Base-by-base conservation (phyloP, 2,888 invertebrate genomes). In the Carcina quercana region DNA sequence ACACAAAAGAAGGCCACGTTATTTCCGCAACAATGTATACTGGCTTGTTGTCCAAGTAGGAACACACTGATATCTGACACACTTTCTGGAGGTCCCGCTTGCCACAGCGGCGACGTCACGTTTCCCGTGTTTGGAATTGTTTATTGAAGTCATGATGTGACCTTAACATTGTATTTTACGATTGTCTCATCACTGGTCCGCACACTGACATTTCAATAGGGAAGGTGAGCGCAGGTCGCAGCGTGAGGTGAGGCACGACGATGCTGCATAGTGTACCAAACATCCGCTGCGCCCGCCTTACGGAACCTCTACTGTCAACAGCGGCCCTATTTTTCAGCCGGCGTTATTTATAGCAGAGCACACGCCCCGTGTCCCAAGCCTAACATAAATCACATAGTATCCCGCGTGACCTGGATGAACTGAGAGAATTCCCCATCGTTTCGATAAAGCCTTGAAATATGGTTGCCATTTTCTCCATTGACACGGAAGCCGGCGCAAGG, bases 81-180 rank as follows among this genome's bases (percentile, higher is more conserved):
- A 82, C 72, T 78, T 80, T 73, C 66, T 60, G 69, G 65, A 55
- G 70, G 63, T 70, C 68, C 67, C 51, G 60, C 64, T 66, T 64
- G 64, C 69, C 63, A 57, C 68, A 63, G 63, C 68, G 67, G 54
- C 64, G 56, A 73, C 68, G 69, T 79, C 80, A 83, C 80, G 80
- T 76, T 80, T 76, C 60, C 67, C 58, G 66, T 79, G 79, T 80
- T 78, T 59, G 53, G 70, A 66, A 74, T 80, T 69, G 76, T 80
- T 82, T 82, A 82, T 82, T 74, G 80, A 79, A 80, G 82, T 74
- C 79, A 80, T 80, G 80, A 74, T 80, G 69, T 75, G 80, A 80
- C 80, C 82, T 79, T 78, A 78, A 80, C 80, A 75, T 80, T 79
- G 74, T 80, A 70, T 73, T 79, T 75, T 79, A 76, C 76, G 78